phyloP scores from a whole-genome alignment of 2,888 invertebrate species.

The Cataglyphis albicans region DNA sequence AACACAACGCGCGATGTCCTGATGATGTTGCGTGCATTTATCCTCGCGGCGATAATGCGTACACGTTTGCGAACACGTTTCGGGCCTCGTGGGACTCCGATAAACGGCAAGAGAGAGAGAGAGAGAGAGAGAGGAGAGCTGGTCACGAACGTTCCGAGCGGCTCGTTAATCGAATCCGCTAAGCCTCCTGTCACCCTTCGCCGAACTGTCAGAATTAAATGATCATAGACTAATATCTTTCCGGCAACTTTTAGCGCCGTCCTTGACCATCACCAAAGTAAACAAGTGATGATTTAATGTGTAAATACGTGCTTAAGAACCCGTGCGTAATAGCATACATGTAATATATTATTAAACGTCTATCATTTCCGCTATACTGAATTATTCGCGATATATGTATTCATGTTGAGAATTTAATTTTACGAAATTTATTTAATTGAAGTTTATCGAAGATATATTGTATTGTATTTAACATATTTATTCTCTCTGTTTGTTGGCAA shows the following conservation, averaged over 20 bases:
- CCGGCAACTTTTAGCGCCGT: constrained; percentile 76
- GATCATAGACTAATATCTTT: constrained; percentile 75
- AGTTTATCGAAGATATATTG: constrained; percentile 18
- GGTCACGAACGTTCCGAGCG: constrained; percentile 54
- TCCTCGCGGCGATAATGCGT: constrained; percentile 14
- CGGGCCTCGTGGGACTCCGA: constrained; percentile 20
- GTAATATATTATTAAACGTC: constrained; percentile 27
- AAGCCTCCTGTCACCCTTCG: constrained; percentile 4
- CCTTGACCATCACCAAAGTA: background rate
- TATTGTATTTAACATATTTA: constrained; percentile 13
- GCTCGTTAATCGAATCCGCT: constrained; percentile 57
- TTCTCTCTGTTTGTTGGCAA: constrained; percentile 10
- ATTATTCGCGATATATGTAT: constrained; percentile 3
- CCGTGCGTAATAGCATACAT: no score
- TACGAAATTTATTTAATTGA: background rate
- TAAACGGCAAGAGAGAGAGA: background rate
- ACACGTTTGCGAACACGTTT: constrained; percentile 17
- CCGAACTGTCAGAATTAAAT: constrained; percentile 73
- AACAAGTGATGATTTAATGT: constrained; percentile 23
- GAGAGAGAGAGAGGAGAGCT: background rate
- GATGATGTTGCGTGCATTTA: constrained; percentile 4
- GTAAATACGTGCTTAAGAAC: constrained; percentile 12
- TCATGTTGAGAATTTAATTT: background rate
- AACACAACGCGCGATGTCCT: background rate
- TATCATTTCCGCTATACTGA: constrained; percentile 2